These are phyloP conservation scores for Gallinago stenura DNA, from an alignment of 2,797 vertebrate genomes.

Conservation along the genomic window DNA sequence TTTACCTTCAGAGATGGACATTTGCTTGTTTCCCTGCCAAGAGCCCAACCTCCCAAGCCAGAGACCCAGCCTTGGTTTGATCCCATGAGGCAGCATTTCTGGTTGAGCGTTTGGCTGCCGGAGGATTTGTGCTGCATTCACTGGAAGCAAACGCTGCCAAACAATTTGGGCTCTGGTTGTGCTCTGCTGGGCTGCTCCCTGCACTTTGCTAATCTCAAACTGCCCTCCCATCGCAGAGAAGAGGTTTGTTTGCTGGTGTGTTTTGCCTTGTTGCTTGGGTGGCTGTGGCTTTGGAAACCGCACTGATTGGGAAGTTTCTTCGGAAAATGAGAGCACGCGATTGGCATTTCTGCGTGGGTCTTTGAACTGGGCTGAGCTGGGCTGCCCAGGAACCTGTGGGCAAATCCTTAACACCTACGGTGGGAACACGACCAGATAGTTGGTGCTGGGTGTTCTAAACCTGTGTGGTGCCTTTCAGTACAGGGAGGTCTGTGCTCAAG, in stretches of 20 bases:
- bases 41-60: neutral
- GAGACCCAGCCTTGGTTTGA: neutral
- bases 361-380: neutral
- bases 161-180: neutral
- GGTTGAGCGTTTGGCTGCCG: neutral
- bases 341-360: conserved; percentile 38
- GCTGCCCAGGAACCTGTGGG: neutral
- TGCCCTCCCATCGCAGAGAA: neutral
- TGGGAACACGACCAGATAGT: neutral
- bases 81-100: neutral
- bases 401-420: neutral
- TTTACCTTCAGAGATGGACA: neutral
- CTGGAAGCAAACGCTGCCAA: neutral
- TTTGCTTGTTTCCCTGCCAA: neutral
- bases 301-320: neutral
- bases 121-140: neutral
- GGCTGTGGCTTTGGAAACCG: conserved; percentile 49
- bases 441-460: neutral
- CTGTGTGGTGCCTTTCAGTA: neutral
- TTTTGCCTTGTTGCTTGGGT: conserved; percentile 57
- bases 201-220: neutral
- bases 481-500: neutral
- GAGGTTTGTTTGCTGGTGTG: conserved; percentile 46
- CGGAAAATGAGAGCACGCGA: conserved; percentile 37
- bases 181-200: conserved; percentile 7